Evolutionary conservation across 1,140 invertebrate species (phyloP), one percentile per base, ranked within the genome.

Genomic region (Homalodisca vitripennis): DNA sequence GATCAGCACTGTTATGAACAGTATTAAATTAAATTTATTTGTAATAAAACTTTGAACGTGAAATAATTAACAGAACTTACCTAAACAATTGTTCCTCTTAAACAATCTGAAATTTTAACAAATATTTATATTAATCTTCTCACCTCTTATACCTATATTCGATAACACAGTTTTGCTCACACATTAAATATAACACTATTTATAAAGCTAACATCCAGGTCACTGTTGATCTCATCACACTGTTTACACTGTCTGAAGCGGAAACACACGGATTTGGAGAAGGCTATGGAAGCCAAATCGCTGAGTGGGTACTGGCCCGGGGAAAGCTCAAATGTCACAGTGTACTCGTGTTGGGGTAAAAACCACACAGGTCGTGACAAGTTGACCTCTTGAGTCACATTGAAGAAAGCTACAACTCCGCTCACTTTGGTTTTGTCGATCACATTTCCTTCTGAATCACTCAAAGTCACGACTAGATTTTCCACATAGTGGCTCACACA

Each of bases 361-460:
- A 73, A 71, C 72, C 72, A 73, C 12, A 73, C 34, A n/a, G 72
- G 70, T 10, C 41, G 57, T 2, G 32, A 41, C 0, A 73, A 32
- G 2, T 30, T 20, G n/a, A 73, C 41, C 29, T 51, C 32, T 62
- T 73, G 72, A 17, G 48, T 32, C 1, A 64, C 51, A 55, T 71
- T 71, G 64, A 73, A 73, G 29, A 64, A 46, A 24, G 64, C 67
- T 22, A 53, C 48, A 20, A 22, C 46, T 20, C 70, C 53, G 57
- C 66, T 55, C 22, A 27, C 22, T 24, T 70, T 66, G n/a, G 67
- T 71, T 24, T 48, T 60, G 22, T 63, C 41, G 20, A 73, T 27
- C 14, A 69, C 64, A 34, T 71, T 68, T 24, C 70, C 72, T 17
- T 70, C 67, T 31, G 57, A 12, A 65, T 73, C 70, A 60, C 53